phyloP scores from a whole-genome alignment of 2,113 vertebrate genomes.

The Mesoclemmys tuberculata region DNA sequence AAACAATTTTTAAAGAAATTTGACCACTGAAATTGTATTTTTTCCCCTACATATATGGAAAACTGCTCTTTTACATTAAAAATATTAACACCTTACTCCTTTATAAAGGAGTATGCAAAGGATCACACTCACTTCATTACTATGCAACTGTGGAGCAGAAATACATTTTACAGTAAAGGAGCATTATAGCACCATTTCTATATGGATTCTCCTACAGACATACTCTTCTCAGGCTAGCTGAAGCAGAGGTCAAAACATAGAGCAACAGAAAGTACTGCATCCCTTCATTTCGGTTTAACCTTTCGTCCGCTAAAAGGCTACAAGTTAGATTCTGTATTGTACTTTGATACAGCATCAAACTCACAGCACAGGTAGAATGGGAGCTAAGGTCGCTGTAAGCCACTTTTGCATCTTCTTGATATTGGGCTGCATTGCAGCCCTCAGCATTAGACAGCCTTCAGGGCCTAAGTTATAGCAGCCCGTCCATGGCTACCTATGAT shows the following conservation, averaged over 20 bases:
- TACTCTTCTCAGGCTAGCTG: background rate
- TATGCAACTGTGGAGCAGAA: background rate
- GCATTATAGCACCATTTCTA: background rate
- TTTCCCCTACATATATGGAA: background rate
- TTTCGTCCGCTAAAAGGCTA: background rate
- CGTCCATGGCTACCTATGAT: background rate
- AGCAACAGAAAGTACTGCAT: background rate
- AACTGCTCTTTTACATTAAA: background rate
- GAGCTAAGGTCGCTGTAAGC: background rate
- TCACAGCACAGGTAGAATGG: background rate
- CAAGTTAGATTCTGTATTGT: background rate
- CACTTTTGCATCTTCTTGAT: background rate
- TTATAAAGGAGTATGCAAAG: background rate
- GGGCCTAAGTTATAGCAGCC: background rate
- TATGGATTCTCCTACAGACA: background rate
- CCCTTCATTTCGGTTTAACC: background rate
- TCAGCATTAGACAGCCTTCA: background rate
- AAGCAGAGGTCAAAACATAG: background rate
- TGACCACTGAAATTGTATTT: background rate
- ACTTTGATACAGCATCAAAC: background rate
- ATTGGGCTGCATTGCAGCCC: background rate
- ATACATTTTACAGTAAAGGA: background rate
- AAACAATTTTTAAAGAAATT: background rate
- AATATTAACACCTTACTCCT: background rate
- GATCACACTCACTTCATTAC: background rate